Base-by-base conservation (phyloP, 2,113 vertebrate species). In the Recurvirostra avosetta region DNA sequence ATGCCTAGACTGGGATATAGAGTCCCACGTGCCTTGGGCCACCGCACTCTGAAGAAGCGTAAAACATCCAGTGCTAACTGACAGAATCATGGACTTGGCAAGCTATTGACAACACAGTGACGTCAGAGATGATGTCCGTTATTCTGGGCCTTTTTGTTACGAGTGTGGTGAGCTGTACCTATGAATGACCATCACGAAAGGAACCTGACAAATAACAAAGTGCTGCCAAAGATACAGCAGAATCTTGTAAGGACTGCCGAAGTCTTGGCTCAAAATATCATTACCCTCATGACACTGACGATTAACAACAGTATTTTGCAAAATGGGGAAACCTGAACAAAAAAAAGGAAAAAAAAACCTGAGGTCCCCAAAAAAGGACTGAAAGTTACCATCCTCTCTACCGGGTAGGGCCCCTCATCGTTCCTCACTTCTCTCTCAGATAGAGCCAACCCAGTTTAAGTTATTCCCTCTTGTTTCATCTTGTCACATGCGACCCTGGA, bases 1-100 rank as follows among this genome's bases (percentile, higher is more conserved):
- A 47, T 49, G 61, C 43, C 23, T 61, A 23, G 36, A 73, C 10
- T 49, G 23, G 34, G n/a, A 55, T 59, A 68, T 40, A 6, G 79
- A 83, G 53, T 47, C n/a, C 25, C 3, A 2, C 0, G 0, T 19
- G 2, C 47, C 53, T 58, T 47, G n/a, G 14, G 21, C 30, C 29
- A 72, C 58, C 11, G 41, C 53, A 67, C n/a, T 40, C 45, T 70
- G 76, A 79, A 72, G 40, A 55, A 75, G 8, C 4, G 3, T 52
- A 76, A 86, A 90, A 55, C 6, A n/a, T 26, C 15, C 45, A 58
- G 38, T 11, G 21, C 19, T 82, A 72, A 86, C 29, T 38, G 66
- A 72, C 30, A 86, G 58, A 75, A 72, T 56, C 49, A 65, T 1
- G 17, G 74, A 40, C 14, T 56, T 40, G 17, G 23, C 43, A 72